Evolutionary conservation across 2,888 invertebrate species (phyloP), one percentile per base, ranked within the genome.

Genomic region (Panopea generosa): DNA sequence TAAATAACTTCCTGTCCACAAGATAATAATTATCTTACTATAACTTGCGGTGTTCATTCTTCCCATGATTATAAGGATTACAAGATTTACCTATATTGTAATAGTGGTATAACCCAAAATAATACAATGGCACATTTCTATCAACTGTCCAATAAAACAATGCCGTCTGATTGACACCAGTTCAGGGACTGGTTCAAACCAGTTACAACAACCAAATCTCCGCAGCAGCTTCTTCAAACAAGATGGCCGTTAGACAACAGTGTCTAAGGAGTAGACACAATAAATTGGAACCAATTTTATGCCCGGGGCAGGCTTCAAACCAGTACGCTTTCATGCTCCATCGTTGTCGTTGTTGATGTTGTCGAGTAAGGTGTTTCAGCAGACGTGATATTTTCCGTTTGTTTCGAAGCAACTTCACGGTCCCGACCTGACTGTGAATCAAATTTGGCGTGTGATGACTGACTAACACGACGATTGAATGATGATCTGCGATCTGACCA

Each of bases 261-360:
- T 80, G 80, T 74, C 80, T 73, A 69, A 57, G 24, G 79, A 68
- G 65, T 67, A 73, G 76, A 80, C 80, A 77, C 70, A n/a, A 68
- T 63, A 73, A 80, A 76, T 57, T 68, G 63, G 71, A 69, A 59
- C 80, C 70, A 68, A 60, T 57, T 66, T 50, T 52, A 43, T 26
- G 40, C 62, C 72, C 45, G 65, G 56, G 74, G 73, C 45, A 57
- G 65, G 60, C 63, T 63, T 86, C 87, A 86, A 75, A 86, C 87
- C 16, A 85, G 79, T 47, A 86, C 82, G 40, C 86, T 81, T 69
- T 86, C 86, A 27, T 87, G 86, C 60, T 87, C 86, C 67, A 86
- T 75, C 45, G 70, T 62, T 2, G 66, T 57, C 14, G 77, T 57
- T 14, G 77, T 50, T 45, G 77, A 49, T 4, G 76, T 61, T 20